phyloP scores from a whole-genome alignment of 2,888 invertebrate genomes.

The Caenorhabditis wallacei region DNA sequence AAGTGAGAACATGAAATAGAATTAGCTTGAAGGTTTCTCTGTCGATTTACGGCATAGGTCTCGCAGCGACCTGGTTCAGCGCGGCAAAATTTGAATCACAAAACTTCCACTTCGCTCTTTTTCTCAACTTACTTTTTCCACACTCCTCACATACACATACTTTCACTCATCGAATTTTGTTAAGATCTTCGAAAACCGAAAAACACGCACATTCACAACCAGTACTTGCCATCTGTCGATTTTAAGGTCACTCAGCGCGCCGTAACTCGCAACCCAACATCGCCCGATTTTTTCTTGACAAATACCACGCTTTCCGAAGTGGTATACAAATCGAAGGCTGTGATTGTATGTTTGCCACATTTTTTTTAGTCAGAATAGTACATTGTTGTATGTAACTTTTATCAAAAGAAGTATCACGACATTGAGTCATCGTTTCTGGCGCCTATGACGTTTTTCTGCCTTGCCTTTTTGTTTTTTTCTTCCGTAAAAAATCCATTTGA shows the following conservation, averaged over 20 bases:
- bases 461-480: constrained; percentile 6
- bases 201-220: not conserved
- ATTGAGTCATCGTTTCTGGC: constrained; percentile 30
- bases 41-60: constrained; percentile 20
- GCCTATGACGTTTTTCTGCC: constrained; percentile 16
- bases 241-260: constrained; percentile 45
- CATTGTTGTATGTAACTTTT: constrained; percentile 28
- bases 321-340: constrained; percentile 14
- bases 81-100: constrained; percentile 25
- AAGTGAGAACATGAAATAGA: not conserved
- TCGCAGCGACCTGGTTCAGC: not conserved
- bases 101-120: not conserved
- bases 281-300: constrained; percentile 41
- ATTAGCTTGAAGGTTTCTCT: constrained; percentile 1
- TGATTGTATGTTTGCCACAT: constrained; percentile 21
- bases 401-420: constrained; percentile 12
- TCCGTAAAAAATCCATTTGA: not conserved
- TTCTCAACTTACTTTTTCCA: not conserved
- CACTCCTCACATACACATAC: not conserved
- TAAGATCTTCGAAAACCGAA: constrained; percentile 2
- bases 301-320: constrained; percentile 19
- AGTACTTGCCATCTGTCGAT: constrained; percentile 35
- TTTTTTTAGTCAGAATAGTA: constrained; percentile 8
- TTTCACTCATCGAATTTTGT: not conserved
- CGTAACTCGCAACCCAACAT: constrained; percentile 33